Conservation (phyloP, 2,113 vertebrate genomes). For the Protobothrops mucrosquamatus region DNA sequence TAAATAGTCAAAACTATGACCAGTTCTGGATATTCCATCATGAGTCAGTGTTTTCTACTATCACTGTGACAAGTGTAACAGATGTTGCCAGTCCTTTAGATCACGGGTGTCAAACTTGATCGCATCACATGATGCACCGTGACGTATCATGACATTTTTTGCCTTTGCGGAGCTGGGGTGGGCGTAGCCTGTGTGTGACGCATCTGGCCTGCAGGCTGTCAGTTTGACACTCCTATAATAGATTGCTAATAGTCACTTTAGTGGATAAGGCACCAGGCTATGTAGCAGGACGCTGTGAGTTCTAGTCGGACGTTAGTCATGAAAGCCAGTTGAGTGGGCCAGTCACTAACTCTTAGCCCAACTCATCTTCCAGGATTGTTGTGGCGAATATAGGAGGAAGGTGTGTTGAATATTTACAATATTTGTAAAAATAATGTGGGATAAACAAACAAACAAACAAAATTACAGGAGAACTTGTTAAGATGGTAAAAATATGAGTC, state of each 20-base stretch:
- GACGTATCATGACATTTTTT: too few species aligned
- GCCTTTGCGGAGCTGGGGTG: too few species aligned
- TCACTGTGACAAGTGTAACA: neutral
- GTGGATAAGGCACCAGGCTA: neutral
- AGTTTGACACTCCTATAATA: too few species aligned
- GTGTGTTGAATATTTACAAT: neutral
- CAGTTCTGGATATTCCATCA: neutral
- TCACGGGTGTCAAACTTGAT: too few species aligned
- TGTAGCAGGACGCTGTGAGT: neutral
- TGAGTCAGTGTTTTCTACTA: neutral
- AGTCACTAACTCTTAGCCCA: neutral
- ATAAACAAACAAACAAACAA: neutral
- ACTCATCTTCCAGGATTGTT: neutral
- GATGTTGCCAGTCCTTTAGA: neutral
- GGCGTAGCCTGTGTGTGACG: too few species aligned
- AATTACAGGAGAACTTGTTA: neutral
- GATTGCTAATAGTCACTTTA: neutral
- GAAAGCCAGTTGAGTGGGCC: neutral
- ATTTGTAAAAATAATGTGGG: neutral
- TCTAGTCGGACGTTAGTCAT: neutral
- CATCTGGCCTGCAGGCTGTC: too few species aligned
- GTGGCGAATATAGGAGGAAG: neutral
- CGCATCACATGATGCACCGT: too few species aligned
- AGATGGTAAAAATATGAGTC: neutral
- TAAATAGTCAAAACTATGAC: neutral